Conservation (phyloP, 2,113 vertebrate species). For the Rostratula benghalensis region DNA sequence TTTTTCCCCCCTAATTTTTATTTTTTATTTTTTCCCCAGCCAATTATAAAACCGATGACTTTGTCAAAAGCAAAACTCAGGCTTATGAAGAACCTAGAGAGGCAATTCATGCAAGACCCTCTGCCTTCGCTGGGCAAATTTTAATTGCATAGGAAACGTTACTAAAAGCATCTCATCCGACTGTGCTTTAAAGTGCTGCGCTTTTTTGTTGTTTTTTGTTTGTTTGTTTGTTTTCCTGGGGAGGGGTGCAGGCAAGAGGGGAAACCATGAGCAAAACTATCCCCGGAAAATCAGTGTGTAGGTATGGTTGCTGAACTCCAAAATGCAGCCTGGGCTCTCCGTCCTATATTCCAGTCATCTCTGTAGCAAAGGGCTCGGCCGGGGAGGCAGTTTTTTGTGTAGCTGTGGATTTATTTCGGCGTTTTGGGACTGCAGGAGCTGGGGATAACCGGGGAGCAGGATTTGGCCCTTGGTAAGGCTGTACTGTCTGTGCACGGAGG, state of each 20-base stretch:
- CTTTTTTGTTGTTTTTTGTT: background rate
- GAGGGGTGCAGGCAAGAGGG: background rate
- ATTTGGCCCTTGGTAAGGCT: background rate
- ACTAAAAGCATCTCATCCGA: background rate
- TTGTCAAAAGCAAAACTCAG: background rate
- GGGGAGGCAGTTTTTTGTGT: background rate
- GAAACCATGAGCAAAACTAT: background rate
- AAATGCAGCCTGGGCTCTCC: background rate
- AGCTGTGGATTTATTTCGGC: background rate
- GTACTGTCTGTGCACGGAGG: background rate
- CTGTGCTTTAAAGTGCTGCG: background rate
- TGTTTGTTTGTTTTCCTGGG: too few species aligned
- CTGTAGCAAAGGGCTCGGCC: background rate
- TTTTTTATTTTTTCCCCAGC: background rate
- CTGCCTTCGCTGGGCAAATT: background rate
- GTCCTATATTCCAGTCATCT: background rate
- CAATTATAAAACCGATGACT: accelerated
- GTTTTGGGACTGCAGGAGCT: background rate
- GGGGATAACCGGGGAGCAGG: background rate
- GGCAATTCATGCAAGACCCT: background rate
- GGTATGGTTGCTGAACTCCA: background rate
- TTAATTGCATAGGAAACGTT: background rate
- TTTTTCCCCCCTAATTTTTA: background rate
- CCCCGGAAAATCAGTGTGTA: background rate
- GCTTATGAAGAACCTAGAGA: background rate